phyloP scores from a whole-genome alignment of 2,888 invertebrate species.

The Idaea biselata region DNA sequence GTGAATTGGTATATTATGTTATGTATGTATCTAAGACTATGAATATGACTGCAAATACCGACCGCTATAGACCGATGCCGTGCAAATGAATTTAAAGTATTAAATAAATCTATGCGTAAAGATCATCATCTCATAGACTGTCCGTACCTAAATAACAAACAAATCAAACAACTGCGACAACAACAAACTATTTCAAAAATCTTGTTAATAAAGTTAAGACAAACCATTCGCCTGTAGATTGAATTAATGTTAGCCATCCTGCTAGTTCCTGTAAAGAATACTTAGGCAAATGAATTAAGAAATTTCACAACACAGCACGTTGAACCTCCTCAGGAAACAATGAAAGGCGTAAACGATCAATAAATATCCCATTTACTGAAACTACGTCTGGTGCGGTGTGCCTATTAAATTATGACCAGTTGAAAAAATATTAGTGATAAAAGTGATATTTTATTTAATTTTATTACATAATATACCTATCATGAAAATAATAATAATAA shows the following conservation, averaged over 20 bases:
- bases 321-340: neutral
- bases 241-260: conserved; percentile 58
- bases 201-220: conserved; percentile 26
- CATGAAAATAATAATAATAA: no score
- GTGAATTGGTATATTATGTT: conserved; percentile 7
- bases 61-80: no score
- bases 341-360: neutral
- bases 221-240: conserved; percentile 61
- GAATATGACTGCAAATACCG: neutral
- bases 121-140: no score
- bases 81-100: no score
- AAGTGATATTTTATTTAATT: no score
- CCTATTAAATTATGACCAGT: neutral
- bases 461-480: neutral
- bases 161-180: no score
- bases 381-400: neutral
- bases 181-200: no score
- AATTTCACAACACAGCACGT: conserved; percentile 6
- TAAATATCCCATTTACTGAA: neutral
- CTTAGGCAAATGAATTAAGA: conserved; percentile 3
- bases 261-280: neutral
- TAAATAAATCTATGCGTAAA: no score
- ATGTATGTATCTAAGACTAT: neutral
- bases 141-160: no score
- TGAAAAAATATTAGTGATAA: neutral